A percentile compares a stretch with the other conserved stretches of the same genome.
Conservation (phyloP, 2,113 vertebrate genomes). For the Prietella phreatophila region DNA sequence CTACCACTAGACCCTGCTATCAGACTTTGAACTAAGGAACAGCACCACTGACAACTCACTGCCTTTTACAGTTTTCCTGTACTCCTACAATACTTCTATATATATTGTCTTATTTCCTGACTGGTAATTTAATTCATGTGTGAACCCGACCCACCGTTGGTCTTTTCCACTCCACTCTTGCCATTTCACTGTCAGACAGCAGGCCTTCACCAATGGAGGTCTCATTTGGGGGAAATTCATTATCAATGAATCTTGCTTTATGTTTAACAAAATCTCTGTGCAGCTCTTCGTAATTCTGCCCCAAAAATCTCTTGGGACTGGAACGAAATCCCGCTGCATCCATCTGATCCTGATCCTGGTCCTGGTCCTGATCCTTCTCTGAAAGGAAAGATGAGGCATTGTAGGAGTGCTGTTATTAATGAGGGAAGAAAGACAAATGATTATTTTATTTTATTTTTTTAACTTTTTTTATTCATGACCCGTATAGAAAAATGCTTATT, state of each 20-base stretch:
- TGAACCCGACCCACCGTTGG: slow-evolving; percentile 43
- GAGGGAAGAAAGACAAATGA: background rate
- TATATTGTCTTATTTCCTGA: background rate
- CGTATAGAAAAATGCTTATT: background rate
- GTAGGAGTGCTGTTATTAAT: background rate
- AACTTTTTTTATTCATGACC: background rate
- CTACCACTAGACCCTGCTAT: too few species aligned
- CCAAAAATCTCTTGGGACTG: slow-evolving; percentile 55
- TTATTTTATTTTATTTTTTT: background rate
- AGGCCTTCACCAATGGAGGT: slow-evolving; percentile 60
- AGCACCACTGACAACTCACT: too few species aligned
- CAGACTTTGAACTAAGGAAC: too few species aligned
- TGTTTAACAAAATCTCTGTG: slow-evolving; percentile 45
- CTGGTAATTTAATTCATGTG: background rate
- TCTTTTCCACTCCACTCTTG: slow-evolving; percentile 51
- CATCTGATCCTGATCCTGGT: background rate
- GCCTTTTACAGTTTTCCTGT: background rate
- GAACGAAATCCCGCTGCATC: slow-evolving; percentile 48
- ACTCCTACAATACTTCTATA: background rate
- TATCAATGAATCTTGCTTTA: slow-evolving; percentile 55
- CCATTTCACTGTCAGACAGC: slow-evolving; percentile 24
- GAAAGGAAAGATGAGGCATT: background rate
- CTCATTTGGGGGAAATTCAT: slow-evolving; percentile 64
- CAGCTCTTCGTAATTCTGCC: slow-evolving; percentile 61
- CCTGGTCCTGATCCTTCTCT: too few species aligned